Evolutionary conservation across 2,888 invertebrate species (phyloP).

Genomic region (Tuta absoluta): DNA sequence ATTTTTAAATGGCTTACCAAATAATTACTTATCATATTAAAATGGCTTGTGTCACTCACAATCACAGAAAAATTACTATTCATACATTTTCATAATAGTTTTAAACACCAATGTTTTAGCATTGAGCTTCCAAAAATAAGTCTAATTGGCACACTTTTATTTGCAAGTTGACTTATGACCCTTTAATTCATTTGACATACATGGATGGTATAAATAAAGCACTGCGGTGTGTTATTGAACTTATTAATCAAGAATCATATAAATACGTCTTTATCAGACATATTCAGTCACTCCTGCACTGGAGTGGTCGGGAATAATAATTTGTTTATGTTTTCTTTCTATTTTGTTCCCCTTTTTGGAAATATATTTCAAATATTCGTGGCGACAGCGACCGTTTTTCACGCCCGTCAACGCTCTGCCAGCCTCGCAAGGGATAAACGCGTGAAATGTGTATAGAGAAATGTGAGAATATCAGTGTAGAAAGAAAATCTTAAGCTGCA

Average conservation of each 20-base stretch:
- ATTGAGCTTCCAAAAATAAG: background rate
- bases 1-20: too few species aligned
- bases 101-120: too few species aligned
- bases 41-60: too few species aligned
- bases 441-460: too few species aligned
- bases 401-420: too few species aligned
- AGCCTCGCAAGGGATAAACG: too few species aligned
- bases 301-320: background rate
- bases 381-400: too few species aligned
- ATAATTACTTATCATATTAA: too few species aligned
- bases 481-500: too few species aligned
- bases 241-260: conserved; percentile 6
- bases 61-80: background rate
- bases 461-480: too few species aligned
- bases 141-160: background rate
- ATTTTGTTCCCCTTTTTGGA: too few species aligned
- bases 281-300: background rate
- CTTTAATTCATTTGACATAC: background rate
- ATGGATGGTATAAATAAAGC: background rate
- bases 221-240: background rate
- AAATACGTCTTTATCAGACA: background rate
- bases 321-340: background rate
- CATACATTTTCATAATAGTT: background rate
- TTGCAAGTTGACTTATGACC: background rate
- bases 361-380: too few species aligned